Base-by-base conservation (phyloP, 2,113 vertebrate species). In the Cisticola juncidis region DNA sequence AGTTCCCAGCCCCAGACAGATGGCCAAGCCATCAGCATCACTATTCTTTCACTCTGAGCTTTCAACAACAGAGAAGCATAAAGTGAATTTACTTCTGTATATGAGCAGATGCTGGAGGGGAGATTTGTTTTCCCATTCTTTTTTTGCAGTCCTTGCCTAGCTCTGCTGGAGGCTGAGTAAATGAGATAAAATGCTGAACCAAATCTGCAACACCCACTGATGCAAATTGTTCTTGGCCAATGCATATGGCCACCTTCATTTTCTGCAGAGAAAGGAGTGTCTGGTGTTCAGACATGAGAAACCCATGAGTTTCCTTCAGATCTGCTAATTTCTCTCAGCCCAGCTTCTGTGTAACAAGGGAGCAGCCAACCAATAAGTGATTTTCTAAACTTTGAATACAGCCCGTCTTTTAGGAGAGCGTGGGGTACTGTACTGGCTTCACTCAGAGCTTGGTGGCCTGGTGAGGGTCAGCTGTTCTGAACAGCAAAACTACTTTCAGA, bases 111-210 rank as follows among this genome's bases (percentile, higher is more conserved):
- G 92, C 91, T 94, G 89, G 78, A 91, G 86, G 48, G 86, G 40
- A 79, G 83, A 92, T 95, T 91, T 95, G 91, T 97, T 95, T 95
- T 91, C 72, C 77, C 74, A 8, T 84, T 87, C 65, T 53, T 84
- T 64, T 56, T 91, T 92, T 95, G 61, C 61, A 79, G 81, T 84
- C 76, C 82, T 68, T 94, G 77, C 92, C 77, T 79, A 45, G 73
- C 94, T 89, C 73, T 57, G 76, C 83, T 93, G 92, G 91, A 93
- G 56, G 86, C 92, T 95, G 86, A 96, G 53, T 86, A 86, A 95
- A 94, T 78, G 92, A 95, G 95, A 94, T 92, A 95, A 97, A 97
- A 95, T 44, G 77, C 77, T 85, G 83, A 94, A 94, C 28, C 69
- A 87, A 92, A 95, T 80, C 82, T 91, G 83, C 95, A 92, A 84